Evolutionary conservation across 2,113 vertebrate species (phyloP), one percentile per base, ranked within the genome.

Genomic region (Rhipidura dahli): DNA sequence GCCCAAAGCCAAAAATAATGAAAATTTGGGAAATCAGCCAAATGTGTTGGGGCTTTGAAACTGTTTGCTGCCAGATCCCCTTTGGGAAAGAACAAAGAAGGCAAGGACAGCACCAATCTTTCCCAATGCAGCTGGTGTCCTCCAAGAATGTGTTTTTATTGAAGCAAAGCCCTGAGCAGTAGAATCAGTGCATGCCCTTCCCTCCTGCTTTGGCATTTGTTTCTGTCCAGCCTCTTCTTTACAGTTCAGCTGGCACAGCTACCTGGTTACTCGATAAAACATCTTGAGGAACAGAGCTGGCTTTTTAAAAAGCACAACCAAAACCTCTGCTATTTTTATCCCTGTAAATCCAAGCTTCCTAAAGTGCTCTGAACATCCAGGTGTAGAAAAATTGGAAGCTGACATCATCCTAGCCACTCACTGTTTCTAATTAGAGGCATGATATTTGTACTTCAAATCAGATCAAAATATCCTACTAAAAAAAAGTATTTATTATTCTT

Each of bases 141-240:
- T 84, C 45, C 11, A 13, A 72, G 31, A 84, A 21, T 11, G 21
- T 83, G 28, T 20, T 45, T 95, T 93, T 90, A 45, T 69, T 40
- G 45, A 79, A 44, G 17, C 9, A 56, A 87, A 79, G 53, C 65
- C 40, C 63, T 83, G n/a, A 79, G 85, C 82, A 80, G 50, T 61
- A 94, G 88, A 90, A 94, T 96, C 66, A 85, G 88, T 80, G 94
- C 85, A 8, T 90, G 85, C 28, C 85, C 75, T 97, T 94, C 78
- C 90, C 85, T 85, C 90, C 78, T 93, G 88, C 53, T 91, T 60
- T 80, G 59, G 63, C 88, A 95, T 94, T 96, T 96, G 85, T 94
- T 93, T 90, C 66, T 85, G 70, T 65, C 70, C 75, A 80, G 75
- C 70, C 31, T 94, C 63, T 61, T 91, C 61, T 78, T 88, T 83